Percentiles rank a stretch among this genome's conserved stretches.
These are phyloP conservation scores for Mustela lutreola DNA, from an alignment of 2,113 vertebrate genomes.

Conservation along the genomic window DNA sequence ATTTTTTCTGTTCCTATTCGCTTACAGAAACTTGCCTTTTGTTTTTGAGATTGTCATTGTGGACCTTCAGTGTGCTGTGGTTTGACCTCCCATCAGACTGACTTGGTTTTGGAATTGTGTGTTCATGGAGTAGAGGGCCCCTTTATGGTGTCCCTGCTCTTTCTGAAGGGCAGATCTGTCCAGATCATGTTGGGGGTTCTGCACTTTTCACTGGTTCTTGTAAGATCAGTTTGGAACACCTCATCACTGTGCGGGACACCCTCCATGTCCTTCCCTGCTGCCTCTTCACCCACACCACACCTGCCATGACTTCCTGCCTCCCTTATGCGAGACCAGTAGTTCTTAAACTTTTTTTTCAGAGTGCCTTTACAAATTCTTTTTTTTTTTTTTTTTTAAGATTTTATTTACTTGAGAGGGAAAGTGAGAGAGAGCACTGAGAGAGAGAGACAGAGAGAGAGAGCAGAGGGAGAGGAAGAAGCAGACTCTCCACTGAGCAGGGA, in stretches of 20 bases:
- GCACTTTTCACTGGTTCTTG: neutral
- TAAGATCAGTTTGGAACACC: neutral
- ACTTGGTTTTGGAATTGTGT: neutral
- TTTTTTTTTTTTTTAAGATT: neutral
- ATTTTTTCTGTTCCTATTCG: slow-evolving; percentile 7
- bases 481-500: neutral
- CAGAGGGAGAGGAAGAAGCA: neutral
- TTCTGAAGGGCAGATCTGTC: neutral
- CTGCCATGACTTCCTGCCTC: neutral
- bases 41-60: neutral
- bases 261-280: neutral
- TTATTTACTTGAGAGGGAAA: neutral
- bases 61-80: neutral
- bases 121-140: neutral
- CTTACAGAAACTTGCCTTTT: slow-evolving; percentile 47
- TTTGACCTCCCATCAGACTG: slow-evolving; percentile 77
- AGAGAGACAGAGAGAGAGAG: neutral
- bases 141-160: neutral
- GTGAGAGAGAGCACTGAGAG: too few relatives aligned
- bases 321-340: fast-evolving
- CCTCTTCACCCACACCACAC: neutral
- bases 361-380: neutral
- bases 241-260: neutral
- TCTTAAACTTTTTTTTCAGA: neutral
- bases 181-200: neutral